Conservation (phyloP, 2,797 vertebrate genomes). For the Tragelaphus oryx region DNA sequence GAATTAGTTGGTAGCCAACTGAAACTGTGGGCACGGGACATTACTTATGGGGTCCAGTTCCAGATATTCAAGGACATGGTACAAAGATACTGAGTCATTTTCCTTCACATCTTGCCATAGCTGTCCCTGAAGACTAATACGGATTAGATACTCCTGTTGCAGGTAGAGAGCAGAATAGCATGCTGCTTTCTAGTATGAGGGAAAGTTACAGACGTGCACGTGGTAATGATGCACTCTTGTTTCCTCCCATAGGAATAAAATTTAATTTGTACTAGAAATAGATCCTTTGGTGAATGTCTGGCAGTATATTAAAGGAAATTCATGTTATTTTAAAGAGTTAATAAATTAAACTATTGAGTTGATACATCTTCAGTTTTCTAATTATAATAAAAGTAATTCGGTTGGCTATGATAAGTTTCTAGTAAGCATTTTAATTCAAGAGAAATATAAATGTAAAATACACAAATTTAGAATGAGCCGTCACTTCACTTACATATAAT, state of each 20-base stretch:
- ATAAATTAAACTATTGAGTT: not conserved
- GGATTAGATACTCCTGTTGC: not conserved
- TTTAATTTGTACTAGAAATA: not conserved
- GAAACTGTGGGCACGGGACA: not conserved
- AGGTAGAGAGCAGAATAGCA: not conserved
- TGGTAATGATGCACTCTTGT: not conserved
- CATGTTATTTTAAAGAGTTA: not conserved
- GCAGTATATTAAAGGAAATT: not conserved
- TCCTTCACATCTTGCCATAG: not conserved
- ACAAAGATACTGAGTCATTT: not conserved
- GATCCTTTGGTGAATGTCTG: not conserved
- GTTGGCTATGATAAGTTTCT: not conserved
- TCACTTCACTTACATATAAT: not conserved
- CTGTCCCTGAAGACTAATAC: not conserved
- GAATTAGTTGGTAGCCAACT: not conserved
- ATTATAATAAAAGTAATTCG: conserved; percentile 2
- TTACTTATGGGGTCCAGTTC: not conserved
- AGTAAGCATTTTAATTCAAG: conserved; percentile 20
- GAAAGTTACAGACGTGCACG: not conserved
- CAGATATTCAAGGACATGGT: not conserved
- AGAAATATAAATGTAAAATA: conserved; percentile 22
- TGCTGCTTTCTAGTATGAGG: not conserved
- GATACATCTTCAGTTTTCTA: not conserved
- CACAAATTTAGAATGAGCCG: not conserved
- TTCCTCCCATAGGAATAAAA: not conserved